Conservation (phyloP, 2,888 invertebrate genomes). For the Apotomis betuletana region DNA sequence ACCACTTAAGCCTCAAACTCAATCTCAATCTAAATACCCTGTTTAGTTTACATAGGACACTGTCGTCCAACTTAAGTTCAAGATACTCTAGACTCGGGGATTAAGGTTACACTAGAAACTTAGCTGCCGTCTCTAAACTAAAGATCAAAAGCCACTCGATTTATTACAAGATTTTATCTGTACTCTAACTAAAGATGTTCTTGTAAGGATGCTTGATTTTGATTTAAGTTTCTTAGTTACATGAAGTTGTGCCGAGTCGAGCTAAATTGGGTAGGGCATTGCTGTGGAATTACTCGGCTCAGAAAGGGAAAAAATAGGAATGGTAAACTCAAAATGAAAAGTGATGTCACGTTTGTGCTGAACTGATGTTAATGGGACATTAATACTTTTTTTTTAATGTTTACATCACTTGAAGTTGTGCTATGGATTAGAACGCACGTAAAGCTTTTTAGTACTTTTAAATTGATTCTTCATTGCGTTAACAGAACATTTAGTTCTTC, state of each 20-base stretch:
- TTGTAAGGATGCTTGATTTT: neutral
- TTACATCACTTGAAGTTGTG: neutral
- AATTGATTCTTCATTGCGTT: neutral
- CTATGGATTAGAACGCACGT: neutral
- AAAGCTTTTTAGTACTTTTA: neutral
- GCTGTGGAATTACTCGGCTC: neutral
- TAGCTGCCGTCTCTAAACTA: conserved; percentile 2
- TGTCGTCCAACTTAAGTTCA: conserved; percentile 9
- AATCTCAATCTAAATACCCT: neutral
- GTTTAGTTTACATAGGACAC: conserved; percentile 18
- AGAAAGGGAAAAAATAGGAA: too few relatives aligned
- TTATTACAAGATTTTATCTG: neutral
- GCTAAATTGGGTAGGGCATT: neutral
- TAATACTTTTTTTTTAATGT: neutral
- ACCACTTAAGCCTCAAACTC: neutral
- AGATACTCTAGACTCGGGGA: conserved; percentile 26
- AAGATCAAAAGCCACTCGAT: conserved; percentile 6
- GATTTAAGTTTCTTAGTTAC: neutral
- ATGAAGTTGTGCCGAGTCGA: neutral
- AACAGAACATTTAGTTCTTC: conserved; percentile 4
- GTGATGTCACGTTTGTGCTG: too few relatives aligned
- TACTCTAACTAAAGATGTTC: neutral
- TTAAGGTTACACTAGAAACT: conserved; percentile 28
- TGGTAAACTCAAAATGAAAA: too few relatives aligned
- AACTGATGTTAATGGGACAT: too few relatives aligned